phyloP scores from a whole-genome alignment of 1,140 invertebrate species.

The Papilio polyxenes region DNA sequence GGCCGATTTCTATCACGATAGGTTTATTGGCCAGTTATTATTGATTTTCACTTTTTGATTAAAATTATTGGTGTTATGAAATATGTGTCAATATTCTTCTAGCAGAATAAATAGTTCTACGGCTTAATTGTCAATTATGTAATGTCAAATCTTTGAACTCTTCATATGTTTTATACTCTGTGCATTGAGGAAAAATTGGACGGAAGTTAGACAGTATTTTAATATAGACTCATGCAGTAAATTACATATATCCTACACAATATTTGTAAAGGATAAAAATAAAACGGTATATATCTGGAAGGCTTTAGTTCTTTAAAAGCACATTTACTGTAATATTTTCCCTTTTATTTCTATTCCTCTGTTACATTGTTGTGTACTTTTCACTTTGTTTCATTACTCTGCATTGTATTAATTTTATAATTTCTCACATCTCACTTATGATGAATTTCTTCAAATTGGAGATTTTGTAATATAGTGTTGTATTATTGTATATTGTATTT shows the following conservation, averaged over 20 bases:
- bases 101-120: neutral
- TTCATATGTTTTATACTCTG: no score
- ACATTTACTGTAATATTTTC: neutral
- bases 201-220: neutral
- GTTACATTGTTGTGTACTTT: no score
- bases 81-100: neutral
- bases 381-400: no score
- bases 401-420: no score
- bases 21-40: no score
- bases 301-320: neutral
- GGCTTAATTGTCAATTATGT: no score
- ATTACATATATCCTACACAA: neutral
- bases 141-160: no score
- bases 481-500: no score
- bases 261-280: constrained; percentile 5
- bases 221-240: neutral
- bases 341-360: neutral
- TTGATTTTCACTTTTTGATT: no score
- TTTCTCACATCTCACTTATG: neutral
- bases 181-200: neutral
- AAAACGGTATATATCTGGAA: neutral
- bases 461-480: neutral
- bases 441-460: neutral
- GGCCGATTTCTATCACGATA: no score
- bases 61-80: neutral